Percentiles rank a stretch among this genome's conserved stretches.
phyloP scores from a whole-genome alignment of 2,888 invertebrate species.

The Elmis aenea region DNA sequence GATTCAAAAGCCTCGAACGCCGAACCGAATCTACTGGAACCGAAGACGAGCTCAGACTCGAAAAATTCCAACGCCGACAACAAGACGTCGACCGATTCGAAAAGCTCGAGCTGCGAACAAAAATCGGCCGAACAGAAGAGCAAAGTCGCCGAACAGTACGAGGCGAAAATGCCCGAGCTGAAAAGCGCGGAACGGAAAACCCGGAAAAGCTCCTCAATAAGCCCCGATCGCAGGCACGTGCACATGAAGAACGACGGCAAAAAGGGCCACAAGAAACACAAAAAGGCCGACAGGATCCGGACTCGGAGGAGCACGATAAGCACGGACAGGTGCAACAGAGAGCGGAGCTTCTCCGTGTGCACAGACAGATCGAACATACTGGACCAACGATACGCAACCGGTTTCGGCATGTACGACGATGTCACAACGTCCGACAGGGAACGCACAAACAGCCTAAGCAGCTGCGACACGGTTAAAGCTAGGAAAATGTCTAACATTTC shows the following conservation, averaged over 20 bases:
- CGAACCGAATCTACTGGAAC: constrained; percentile 24
- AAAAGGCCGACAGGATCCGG: constrained; percentile 33
- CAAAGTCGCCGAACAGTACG: too few relatives aligned
- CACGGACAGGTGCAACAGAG: constrained; percentile 35
- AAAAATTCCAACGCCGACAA: constrained; percentile 14
- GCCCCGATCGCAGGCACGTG: constrained; percentile 43
- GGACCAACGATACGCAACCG: constrained; percentile 29
- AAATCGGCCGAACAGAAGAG: too few relatives aligned
- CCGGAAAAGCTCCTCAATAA: constrained; percentile 40
- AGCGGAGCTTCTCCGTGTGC: constrained; percentile 44
- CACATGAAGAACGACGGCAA: constrained; percentile 38
- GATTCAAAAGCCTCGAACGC: constrained; percentile 36
- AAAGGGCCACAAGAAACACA: constrained; percentile 42
- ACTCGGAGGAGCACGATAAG: constrained; percentile 29
- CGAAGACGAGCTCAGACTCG: constrained; percentile 28
- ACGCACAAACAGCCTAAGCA: constrained; percentile 60
- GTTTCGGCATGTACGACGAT: constrained; percentile 38
- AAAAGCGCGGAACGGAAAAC: constrained; percentile 18
- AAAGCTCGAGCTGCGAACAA: constrained; percentile 31
- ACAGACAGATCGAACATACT: constrained; percentile 42
- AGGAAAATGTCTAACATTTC: constrained; percentile 64
- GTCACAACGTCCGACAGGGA: constrained; percentile 56
- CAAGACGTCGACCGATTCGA: constrained; percentile 18
- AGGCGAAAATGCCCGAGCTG: constrained; percentile 7
- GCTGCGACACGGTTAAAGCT: constrained; percentile 56